Evolutionary conservation across 2,888 invertebrate genomes (phyloP).

Genomic region (Fragum whitleyi): DNA sequence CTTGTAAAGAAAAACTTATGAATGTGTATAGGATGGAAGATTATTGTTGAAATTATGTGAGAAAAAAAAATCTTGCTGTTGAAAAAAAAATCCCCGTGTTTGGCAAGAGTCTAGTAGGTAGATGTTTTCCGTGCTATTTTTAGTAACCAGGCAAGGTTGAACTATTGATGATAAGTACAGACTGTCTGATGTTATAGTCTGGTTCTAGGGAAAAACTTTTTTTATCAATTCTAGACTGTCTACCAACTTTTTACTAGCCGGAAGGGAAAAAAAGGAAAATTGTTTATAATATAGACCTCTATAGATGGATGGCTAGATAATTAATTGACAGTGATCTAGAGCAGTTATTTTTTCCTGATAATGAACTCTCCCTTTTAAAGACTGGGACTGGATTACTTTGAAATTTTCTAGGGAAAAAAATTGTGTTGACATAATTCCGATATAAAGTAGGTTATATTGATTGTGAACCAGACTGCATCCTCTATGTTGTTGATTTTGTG

Average conservation of each 20-base stretch:
- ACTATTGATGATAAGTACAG: conserved; percentile 60
- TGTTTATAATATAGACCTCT: neutral
- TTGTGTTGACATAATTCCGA: neutral
- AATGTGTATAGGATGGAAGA: neutral
- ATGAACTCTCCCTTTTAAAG: neutral
- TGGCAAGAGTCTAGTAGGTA: neutral
- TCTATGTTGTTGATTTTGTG: too few species aligned
- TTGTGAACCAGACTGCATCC: neutral
- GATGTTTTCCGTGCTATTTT: conserved; percentile 38
- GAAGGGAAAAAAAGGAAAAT: conserved; percentile 2
- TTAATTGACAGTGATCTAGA: neutral
- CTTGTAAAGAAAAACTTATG: neutral
- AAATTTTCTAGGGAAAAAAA: neutral
- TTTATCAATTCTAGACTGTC: conserved; percentile 5
- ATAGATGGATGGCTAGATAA: conserved; percentile 2
- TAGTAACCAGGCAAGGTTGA: conserved; percentile 50
- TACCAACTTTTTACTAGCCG: neutral
- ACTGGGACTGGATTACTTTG: neutral
- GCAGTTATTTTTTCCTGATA: neutral
- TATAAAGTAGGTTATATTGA: neutral
- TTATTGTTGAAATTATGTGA: too few species aligned
- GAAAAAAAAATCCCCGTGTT: neutral
- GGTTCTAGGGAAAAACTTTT: conserved; percentile 39
- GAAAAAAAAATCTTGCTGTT: too few species aligned
- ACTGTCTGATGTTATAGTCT: conserved; percentile 35